Conservation (phyloP, 2,113 vertebrate genomes). For the Barnardius zonarius region DNA sequence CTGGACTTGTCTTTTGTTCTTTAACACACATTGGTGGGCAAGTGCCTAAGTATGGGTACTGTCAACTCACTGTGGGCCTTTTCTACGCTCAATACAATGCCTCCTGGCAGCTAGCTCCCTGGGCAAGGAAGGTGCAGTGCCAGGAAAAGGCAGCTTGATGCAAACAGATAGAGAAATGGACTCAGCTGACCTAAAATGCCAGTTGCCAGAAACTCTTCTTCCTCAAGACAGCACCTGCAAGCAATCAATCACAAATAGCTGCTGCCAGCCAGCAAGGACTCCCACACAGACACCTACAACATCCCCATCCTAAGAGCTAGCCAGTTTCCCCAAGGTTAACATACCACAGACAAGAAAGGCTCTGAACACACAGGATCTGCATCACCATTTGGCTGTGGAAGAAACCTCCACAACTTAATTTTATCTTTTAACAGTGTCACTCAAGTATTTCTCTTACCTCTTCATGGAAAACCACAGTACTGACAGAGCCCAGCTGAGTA, state of each 20-base stretch:
- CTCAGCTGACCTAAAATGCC: background rate
- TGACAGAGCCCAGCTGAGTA: conserved; percentile 76
- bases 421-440: background rate
- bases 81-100: background rate
- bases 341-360: background rate
- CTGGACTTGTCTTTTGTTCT: accelerated
- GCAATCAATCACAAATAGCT: background rate
- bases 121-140: background rate
- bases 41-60: background rate
- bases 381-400: background rate
- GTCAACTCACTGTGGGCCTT: background rate
- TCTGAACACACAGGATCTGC: background rate
- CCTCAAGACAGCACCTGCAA: background rate
- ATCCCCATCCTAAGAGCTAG: background rate
- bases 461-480: conserved; percentile 77
- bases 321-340: background rate
- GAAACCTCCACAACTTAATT: background rate
- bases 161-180: background rate
- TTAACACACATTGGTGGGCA: background rate
- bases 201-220: background rate
- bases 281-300: background rate
- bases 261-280: background rate
- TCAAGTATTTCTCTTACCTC: conserved; percentile 69
- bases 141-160: background rate
- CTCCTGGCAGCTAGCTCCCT: background rate